phyloP scores from a whole-genome alignment of 2,888 invertebrate species.

The Cerastis leucographa region DNA sequence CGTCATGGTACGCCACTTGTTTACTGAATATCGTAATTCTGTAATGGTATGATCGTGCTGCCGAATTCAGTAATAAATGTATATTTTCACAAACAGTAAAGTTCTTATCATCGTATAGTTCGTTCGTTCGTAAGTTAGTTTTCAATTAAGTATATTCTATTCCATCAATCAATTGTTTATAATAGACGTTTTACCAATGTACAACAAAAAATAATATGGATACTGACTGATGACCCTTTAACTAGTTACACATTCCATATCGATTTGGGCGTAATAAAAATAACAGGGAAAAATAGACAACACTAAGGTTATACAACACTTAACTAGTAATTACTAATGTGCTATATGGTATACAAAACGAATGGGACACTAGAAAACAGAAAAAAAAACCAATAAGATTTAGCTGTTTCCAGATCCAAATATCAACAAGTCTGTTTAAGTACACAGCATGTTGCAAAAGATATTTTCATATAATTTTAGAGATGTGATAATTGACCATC shows the following conservation, averaged over 20 bases:
- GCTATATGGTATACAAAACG: not conserved
- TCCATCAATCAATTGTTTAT: not conserved
- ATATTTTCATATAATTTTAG: not conserved
- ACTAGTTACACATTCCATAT: not conserved
- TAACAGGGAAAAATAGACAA: not conserved
- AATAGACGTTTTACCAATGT: not conserved
- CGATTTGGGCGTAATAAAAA: not conserved
- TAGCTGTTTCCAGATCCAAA: not conserved
- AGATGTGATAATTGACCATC: not conserved
- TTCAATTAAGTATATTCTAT: too few species aligned
- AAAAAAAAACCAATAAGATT: not conserved
- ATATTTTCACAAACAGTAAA: not conserved
- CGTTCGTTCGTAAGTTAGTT: too few species aligned
- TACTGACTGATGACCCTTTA: not conserved
- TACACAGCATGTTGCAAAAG: not conserved
- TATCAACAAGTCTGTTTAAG: not conserved
- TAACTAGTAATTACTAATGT: not conserved
- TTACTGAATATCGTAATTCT: conserved; percentile 1
- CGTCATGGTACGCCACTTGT: too few species aligned
- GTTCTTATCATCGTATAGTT: not conserved
- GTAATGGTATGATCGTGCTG: not conserved
- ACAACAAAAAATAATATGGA: not conserved
- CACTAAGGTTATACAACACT: not conserved
- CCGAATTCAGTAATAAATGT: not conserved
- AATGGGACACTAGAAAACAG: not conserved